Base-by-base conservation (phyloP, 2,797 vertebrate species). In the Xiphophorus birchmanni region DNA sequence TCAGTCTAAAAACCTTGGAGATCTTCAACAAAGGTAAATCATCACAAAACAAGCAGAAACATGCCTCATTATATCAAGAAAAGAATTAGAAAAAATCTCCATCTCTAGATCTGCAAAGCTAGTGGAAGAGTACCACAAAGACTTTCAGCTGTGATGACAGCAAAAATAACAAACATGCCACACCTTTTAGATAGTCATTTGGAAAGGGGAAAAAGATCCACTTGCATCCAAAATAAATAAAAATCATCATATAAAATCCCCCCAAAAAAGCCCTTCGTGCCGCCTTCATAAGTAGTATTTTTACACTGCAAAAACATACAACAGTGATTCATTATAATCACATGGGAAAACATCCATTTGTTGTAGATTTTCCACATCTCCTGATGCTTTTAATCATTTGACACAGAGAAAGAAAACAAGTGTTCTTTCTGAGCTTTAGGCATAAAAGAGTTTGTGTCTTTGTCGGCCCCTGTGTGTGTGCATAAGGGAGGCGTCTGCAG, bases 401-500 rank as follows among this genome's bases (percentile, higher is more conserved):
- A 90, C 85, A 92, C 84, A 71, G 81, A 71, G 81, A 91, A 90
- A 92, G 87, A 93, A 93, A 94, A 93, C 91, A 92, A 93, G 89
- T 85, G 91, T 90, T 85, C 91, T 90, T 86, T 91, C 89, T 78
- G 88, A 81, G 84, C 84, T 82, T 73, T 0, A 81, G 87, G 88
- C 35, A 84, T 80, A 88, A 92, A 86, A 87, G 92, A 52, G 86
- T 82, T 87, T 90, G 92, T 93, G 91, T 92, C 90, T 94, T 90
- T 93, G 90, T 90, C 86, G 89, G 88, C 87, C 84, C 45, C 65
- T 45, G 40, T 84, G 91, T 92, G 91, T 94, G 92, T 91, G 92
- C 81, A 89, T 85, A 93, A 93, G 93, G 92, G 92, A 93, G 93
- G 91, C 86, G 93, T 90, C 92, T 92, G 92, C 92, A 95, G 94